phyloP scores from a whole-genome alignment of 1,140 invertebrate genomes.

The Cyrtorhinus lividipennis region DNA sequence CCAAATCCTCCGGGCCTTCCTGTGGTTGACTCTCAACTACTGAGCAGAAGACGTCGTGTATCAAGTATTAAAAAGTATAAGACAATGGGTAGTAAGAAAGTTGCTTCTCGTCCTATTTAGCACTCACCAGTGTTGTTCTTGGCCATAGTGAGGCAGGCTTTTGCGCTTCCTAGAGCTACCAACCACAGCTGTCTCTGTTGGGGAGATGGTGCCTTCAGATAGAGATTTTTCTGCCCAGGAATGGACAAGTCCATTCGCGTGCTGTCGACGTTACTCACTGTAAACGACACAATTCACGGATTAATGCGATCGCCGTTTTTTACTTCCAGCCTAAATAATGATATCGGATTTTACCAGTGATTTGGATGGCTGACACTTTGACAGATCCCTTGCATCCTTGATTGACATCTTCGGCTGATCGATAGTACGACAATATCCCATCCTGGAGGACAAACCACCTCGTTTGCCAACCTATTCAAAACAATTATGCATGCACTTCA shows the following conservation, averaged over 20 bases:
- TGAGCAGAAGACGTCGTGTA: too few relatives aligned
- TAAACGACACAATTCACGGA: too few relatives aligned
- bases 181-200: constrained; percentile 67
- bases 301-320: too few relatives aligned
- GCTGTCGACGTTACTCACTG: constrained; percentile 55
- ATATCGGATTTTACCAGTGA: constrained; percentile 48
- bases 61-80: too few relatives aligned
- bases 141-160: constrained; percentile 46
- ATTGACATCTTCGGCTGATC: constrained; percentile 64
- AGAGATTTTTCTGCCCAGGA: constrained; percentile 60
- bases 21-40: background rate
- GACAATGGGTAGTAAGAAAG: too few relatives aligned
- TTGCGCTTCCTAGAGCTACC: constrained; percentile 62
- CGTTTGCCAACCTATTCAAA: constrained; percentile 70
- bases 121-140: constrained; percentile 23
- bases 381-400: constrained; percentile 73
- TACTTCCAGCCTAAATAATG: too few relatives aligned
- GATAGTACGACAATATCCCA: constrained; percentile 66
- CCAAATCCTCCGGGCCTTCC: constrained; percentile 36
- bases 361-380: constrained; percentile 68
- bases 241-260: constrained; percentile 61
- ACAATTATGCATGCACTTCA: background rate
- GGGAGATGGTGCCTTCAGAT: constrained; percentile 54
- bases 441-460: constrained; percentile 71
- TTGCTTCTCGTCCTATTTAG: too few relatives aligned